Evolutionary conservation across 2,113 vertebrate genomes (phyloP).

Genomic region (Oryctolagus cuniculus): DNA sequence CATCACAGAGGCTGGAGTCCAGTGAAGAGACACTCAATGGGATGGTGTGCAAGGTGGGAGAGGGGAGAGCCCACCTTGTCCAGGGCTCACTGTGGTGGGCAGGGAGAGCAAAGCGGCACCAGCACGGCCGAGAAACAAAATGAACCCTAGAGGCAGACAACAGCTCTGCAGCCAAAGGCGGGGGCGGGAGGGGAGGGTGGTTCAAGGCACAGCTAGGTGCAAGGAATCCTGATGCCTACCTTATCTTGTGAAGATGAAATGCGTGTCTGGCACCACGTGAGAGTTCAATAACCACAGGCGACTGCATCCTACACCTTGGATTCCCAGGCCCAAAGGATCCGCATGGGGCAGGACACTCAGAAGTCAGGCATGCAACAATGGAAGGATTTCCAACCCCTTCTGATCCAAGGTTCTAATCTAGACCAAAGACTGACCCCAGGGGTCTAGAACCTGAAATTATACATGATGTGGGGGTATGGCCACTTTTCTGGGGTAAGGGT

Average conservation of each 20-base stretch:
- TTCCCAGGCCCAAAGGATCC: background rate
- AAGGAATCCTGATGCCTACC: background rate
- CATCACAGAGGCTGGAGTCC: background rate
- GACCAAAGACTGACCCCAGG: background rate
- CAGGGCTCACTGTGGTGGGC: background rate
- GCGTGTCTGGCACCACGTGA: background rate
- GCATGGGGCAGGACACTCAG: background rate
- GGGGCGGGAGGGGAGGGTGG: background rate
- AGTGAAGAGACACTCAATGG: background rate
- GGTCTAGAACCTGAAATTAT: background rate
- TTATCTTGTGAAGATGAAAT: background rate
- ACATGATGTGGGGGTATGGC: too few relatives aligned
- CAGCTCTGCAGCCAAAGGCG: background rate
- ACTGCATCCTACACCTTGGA: background rate
- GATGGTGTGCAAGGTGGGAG: fast-evolving
- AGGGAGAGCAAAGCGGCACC: background rate
- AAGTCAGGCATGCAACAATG: background rate
- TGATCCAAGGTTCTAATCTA: background rate
- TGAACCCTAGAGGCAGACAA: background rate
- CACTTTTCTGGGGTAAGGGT: background rate
- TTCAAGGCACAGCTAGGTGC: too few relatives aligned
- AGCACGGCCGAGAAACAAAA: background rate
- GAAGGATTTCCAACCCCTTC: background rate
- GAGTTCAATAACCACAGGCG: background rate
- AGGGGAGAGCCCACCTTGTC: background rate